Evolutionary conservation across 2,888 invertebrate genomes (phyloP).

Genomic region (Eupithecia pulchellata): DNA sequence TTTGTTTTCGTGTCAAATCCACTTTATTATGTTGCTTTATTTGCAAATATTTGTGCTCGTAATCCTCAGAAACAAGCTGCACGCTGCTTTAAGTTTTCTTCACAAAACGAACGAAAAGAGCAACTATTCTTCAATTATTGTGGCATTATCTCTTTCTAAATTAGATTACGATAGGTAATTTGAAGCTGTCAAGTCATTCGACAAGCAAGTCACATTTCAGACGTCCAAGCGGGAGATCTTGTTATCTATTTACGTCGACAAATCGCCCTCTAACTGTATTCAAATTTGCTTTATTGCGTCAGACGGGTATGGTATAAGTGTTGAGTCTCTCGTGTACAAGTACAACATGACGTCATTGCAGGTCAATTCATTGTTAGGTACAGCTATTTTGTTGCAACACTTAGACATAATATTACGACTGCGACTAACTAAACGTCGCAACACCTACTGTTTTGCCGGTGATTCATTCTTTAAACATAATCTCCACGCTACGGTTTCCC

Average conservation of each 20-base stretch:
- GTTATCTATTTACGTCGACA: slow-evolving; percentile 37
- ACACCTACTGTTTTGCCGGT: neutral
- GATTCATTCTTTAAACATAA: neutral
- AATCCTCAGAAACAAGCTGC: neutral
- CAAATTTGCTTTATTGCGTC: slow-evolving; percentile 32
- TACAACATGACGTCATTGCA: neutral
- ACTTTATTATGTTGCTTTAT: neutral
- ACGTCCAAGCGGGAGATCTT: slow-evolving; percentile 28
- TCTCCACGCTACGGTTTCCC: neutral
- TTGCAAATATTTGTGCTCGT: neutral
- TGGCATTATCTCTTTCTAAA: neutral
- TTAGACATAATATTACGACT: neutral
- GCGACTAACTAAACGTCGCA: neutral
- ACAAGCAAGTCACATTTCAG: slow-evolving; percentile 6
- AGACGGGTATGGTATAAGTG: slow-evolving; percentile 8
- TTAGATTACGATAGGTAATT: neutral
- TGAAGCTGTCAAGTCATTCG: neutral
- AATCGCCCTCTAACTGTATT: slow-evolving; percentile 40
- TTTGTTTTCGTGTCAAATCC: slow-evolving; percentile 13
- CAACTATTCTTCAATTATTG: neutral
- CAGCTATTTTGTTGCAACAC: neutral
- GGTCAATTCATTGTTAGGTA: neutral
- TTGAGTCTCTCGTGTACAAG: neutral
- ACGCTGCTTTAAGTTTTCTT: neutral
- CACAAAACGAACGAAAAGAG: neutral